Evolutionary conservation across 2,888 invertebrate genomes (phyloP).

Genomic region (Oasisia sp.): DNA sequence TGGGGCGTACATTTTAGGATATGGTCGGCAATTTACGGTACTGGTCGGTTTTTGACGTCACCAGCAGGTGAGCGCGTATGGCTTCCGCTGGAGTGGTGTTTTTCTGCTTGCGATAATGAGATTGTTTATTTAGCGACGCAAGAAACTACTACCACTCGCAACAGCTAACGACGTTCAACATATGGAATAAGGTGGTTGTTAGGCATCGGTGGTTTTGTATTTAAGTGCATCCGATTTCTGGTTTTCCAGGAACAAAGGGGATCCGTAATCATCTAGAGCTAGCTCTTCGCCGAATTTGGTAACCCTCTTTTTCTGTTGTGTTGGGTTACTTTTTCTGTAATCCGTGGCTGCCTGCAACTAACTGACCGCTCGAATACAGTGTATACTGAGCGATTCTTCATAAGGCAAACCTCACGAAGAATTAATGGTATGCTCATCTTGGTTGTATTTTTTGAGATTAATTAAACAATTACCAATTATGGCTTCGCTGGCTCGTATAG

Average conservation of each 20-base stretch:
- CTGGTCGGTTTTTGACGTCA: slow-evolving; percentile 6
- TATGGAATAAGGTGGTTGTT: slow-evolving; percentile 17
- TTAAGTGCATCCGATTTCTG: not conserved
- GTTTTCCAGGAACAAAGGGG: not conserved
- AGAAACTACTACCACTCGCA: not conserved
- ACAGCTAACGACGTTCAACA: not conserved
- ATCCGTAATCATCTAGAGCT: not conserved
- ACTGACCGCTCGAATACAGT: too few relatives aligned
- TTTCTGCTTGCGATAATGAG: not conserved
- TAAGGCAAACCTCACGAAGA: too few relatives aligned
- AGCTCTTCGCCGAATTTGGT: too few relatives aligned
- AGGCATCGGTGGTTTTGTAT: not conserved
- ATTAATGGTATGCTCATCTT: too few relatives aligned
- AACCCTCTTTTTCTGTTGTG: too few relatives aligned
- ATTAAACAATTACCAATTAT: too few relatives aligned
- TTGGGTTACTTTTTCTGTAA: too few relatives aligned
- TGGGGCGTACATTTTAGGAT: not conserved
- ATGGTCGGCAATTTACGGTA: slow-evolving; percentile 9
- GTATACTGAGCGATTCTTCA: too few relatives aligned
- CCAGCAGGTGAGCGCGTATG: slow-evolving; percentile 17
- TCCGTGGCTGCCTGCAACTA: too few relatives aligned
- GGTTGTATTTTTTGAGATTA: too few relatives aligned
- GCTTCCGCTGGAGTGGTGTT: slow-evolving; percentile 13
- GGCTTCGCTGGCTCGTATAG: too few relatives aligned
- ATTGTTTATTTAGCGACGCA: slow-evolving; percentile 9